A percentile compares a stretch with the other conserved stretches of the same genome.
Conservation (phyloP, 2,113 vertebrate species). For the Ceyx margarethae region DNA sequence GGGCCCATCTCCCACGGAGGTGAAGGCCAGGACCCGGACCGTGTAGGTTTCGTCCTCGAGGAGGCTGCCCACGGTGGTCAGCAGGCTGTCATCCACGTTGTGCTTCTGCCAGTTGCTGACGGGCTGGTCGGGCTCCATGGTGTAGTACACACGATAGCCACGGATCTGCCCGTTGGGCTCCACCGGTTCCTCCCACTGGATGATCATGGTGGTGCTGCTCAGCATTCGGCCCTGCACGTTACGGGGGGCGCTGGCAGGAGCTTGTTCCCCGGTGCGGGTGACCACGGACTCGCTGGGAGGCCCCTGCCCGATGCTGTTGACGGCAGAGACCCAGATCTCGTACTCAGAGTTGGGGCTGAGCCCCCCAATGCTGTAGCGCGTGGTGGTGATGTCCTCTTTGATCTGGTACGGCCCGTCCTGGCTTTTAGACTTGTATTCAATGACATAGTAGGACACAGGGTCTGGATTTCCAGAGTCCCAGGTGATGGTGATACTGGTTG, state of each 20-base stretch:
- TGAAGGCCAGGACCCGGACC: constrained; percentile 93
- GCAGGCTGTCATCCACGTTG: constrained; percentile 93
- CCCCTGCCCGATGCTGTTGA: constrained; percentile 96
- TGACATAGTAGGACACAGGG: constrained; percentile 93
- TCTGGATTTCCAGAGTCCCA: constrained; percentile 99
- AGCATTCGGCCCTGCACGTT: constrained; percentile 94
- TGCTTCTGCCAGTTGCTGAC: constrained; percentile 95
- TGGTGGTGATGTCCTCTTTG: constrained; percentile 97
- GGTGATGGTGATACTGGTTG: constrained; percentile 97
- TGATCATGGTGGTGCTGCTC: constrained; percentile 93
- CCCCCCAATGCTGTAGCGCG: constrained; percentile 96
- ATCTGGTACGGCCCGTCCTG: constrained; percentile 94
- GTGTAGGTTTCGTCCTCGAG: constrained; percentile 92
- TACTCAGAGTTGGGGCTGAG: constrained; percentile 98
- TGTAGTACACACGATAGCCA: constrained; percentile 94
- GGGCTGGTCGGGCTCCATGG: constrained; percentile 89
- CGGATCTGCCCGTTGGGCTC: constrained; percentile 97
- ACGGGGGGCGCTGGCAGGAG: constrained; percentile 91
- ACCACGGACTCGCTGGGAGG: constrained; percentile 94
- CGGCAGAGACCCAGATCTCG: constrained; percentile 93
- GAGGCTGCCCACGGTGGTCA: constrained; percentile 93
- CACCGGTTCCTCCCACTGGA: constrained; percentile 96
- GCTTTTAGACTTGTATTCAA: constrained; percentile 94
- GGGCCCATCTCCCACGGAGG: constrained; percentile 94
- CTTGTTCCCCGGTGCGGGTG: constrained; percentile 93